Evolutionary conservation across 2,797 vertebrate species (phyloP), one percentile per base, ranked within the genome.

Genomic region (Trachops cirrhosus): DNA sequence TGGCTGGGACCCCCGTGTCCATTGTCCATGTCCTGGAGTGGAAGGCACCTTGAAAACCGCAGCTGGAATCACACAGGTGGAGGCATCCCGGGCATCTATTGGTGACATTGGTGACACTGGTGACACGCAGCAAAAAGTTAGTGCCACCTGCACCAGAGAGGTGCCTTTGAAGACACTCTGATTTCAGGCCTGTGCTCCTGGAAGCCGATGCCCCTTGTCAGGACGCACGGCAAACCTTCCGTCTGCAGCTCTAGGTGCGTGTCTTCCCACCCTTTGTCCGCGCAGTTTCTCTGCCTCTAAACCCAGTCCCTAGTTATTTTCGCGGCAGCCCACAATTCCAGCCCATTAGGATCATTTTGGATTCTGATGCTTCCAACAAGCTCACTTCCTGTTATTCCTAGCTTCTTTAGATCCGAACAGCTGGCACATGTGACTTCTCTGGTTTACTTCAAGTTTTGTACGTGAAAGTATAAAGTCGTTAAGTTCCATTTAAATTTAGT

Each of bases 171-270:
- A 48, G 24, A 2, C 6, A 1, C 26, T 48, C 41, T 68, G 22
- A 32, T 32, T 41, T 48, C 37, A 41, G 37, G 7, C 32, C 3
- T 5, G 29, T 7, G 9, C 21, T 18, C 41, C 16, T 39, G 26
- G 18, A 41, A 67, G 10, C 1, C 32, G 73, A 73, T 9, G 24
- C 4, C 14, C 24, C 39, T 44, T 2, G 7, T 52, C 4, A 37
- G 2, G 12, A n/a, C 14, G 32, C 1, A 41, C 24, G 15, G 1
- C 0, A 46, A 9, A 9, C 4, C 16, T 62, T 57, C 34, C 22
- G 52, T 16, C n/a, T 48, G n/a, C 5, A 9, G 15, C 32, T 54
- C n/a, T 24, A 16, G 18, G 21, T 59, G 0, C 0, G 2, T 15
- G 29, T 37, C 74, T 83, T 78, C 22, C 24, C 9, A 8, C 24